phyloP scores from a whole-genome alignment of 1,140 invertebrate genomes.

The Hormaphis cornu region DNA sequence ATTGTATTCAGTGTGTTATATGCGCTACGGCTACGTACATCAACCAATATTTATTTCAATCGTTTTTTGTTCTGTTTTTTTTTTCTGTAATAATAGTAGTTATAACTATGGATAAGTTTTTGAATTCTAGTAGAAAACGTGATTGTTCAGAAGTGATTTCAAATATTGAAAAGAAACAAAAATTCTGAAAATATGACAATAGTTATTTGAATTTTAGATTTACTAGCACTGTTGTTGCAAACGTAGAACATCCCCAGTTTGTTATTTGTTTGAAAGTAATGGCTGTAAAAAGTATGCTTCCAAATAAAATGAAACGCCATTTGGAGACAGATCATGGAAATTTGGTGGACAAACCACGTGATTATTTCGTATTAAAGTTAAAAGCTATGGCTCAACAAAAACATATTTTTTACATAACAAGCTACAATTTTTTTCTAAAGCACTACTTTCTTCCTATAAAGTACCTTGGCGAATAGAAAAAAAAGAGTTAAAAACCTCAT shows the following conservation, averaged over 20 bases:
- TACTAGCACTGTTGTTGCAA: background rate
- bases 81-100: no score
- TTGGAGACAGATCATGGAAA: background rate
- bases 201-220: background rate
- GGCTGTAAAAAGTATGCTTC: background rate
- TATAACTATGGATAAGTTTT: no score
- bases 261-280: background rate
- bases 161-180: background rate
- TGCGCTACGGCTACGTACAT: no score
- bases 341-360: background rate
- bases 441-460: background rate
- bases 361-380: background rate
- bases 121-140: no score
- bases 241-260: background rate
- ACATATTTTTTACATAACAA: background rate
- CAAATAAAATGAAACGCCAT: background rate
- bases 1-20: no score
- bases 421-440: background rate
- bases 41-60: no score
- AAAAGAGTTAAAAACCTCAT: background rate
- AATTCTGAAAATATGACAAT: background rate
- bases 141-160: no score
- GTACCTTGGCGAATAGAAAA: background rate
- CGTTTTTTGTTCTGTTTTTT: no score
- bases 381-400: background rate